Evolutionary conservation across 2,888 invertebrate species (phyloP), one percentile per base, ranked within the genome.

Genomic region (Pecten maximus): DNA sequence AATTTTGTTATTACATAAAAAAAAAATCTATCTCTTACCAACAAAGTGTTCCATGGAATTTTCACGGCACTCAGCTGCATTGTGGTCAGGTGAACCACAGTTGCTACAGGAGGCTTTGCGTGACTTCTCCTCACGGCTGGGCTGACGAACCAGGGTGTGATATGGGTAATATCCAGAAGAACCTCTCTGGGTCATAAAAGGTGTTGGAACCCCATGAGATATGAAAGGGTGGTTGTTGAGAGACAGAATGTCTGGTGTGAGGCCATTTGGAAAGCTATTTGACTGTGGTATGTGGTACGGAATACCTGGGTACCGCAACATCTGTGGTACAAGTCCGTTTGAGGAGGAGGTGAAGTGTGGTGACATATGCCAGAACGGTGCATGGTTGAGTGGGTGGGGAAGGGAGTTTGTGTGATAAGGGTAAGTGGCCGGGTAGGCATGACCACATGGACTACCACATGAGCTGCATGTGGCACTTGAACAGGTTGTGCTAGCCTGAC

Each of bases 31-130:
- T n/a, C n/a, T n/a, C 93, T 92, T 93, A 95, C 96, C 95, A 89
- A 98, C 98, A 97, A 98, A 98, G 97, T 98, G 98, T 97, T 99
- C 99, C 98, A 99, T 98, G 91, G 98, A 98, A 93, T 98, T 98
- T 96, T 98, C 98, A 96, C 98, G 98, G 97, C 99, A 99, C 94
- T 99, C 99, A 95, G 98, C 97, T 40, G 98, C 98, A 89, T 97
- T 97, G 97, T 99, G 99, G 89, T 98, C 98, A 90, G 98, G 97
- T 90, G 98, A 98, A 92, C 99, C 99, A 97, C 99, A 99, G 97
- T 99, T 99, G 97, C 98, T 99, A 97, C 99, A 99, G 87, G 98
- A 93, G 12, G 91, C 74, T 89, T 91, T 93, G 89, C 92, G 92
- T 40, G 92, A 89, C 89, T 92, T 92, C 40, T 92, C 87, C 40